phyloP scores from a whole-genome alignment of 2,888 invertebrate genomes.

The Drosophila basisetae region DNA sequence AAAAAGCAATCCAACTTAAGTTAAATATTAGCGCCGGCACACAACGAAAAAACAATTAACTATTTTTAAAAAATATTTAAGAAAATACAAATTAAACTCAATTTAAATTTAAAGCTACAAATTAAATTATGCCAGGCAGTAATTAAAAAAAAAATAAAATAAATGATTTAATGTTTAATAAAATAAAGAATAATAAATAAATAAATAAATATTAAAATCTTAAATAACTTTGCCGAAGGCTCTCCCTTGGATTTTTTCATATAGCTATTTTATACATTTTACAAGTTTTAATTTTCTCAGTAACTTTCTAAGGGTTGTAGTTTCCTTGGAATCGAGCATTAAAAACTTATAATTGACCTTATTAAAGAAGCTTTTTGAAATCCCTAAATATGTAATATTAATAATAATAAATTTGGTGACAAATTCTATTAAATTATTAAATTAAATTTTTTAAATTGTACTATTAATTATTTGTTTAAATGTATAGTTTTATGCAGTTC shows the following conservation, averaged over 20 bases:
- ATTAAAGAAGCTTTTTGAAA: no score
- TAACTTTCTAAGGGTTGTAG: not conserved
- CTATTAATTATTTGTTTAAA: not conserved
- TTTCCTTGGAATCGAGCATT: no score
- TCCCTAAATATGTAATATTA: not conserved
- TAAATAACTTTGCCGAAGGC: not conserved
- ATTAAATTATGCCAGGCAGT: not conserved
- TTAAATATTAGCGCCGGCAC: conserved; percentile 5
- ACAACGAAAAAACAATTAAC: not conserved
- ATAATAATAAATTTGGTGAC: not conserved
- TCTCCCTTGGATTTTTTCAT: not conserved
- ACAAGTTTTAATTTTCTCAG: not conserved
- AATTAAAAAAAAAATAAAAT: not conserved
- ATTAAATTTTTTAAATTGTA: accelerated
- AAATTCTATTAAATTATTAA: not conserved
- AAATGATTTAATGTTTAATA: not conserved
- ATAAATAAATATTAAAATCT: no score
- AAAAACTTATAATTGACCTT: no score
- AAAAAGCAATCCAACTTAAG: conserved; percentile 5
- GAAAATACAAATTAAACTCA: not conserved
- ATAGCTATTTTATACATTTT: not conserved
- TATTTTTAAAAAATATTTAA: not conserved
- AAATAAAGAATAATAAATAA: no score
- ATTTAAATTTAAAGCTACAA: not conserved
- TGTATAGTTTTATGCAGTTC: not conserved